phyloP scores from a whole-genome alignment of 2,888 invertebrate species.

The Andrena flavipes region DNA sequence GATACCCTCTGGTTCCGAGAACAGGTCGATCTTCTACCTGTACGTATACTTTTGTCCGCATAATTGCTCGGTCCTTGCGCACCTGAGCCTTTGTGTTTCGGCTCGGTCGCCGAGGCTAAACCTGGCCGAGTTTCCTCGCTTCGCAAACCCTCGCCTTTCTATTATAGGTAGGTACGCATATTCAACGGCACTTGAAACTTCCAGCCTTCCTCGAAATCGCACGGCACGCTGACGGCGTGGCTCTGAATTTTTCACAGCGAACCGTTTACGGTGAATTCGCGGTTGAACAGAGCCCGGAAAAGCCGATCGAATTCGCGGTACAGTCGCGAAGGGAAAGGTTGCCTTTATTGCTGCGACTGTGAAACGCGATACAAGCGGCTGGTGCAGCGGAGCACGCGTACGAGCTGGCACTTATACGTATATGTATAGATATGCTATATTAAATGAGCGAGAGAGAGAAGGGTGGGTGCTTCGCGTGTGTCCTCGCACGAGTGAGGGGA shows the following conservation, averaged over 20 bases:
- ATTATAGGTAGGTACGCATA: too few relatives aligned
- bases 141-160: too few relatives aligned
- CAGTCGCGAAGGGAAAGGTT: neutral
- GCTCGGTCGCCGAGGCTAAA: neutral
- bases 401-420: too few relatives aligned
- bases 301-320: neutral
- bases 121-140: too few relatives aligned
- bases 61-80: constrained; percentile 63
- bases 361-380: constrained; percentile 37
- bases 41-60: constrained; percentile 28
- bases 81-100: constrained; percentile 18
- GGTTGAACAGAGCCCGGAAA: too few relatives aligned
- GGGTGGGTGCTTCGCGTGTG: neutral
- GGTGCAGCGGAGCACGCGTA: neutral
- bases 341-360: constrained; percentile 19
- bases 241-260: too few relatives aligned
- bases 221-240: neutral
- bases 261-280: neutral
- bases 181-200: too few relatives aligned
- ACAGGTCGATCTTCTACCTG: constrained; percentile 55
- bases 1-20: constrained; percentile 68
- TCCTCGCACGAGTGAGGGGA: constrained; percentile 32
- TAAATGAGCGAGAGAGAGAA: constrained; percentile 1
- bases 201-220: too few relatives aligned
- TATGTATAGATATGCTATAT: too few relatives aligned